phyloP scores from a whole-genome alignment of 2,888 invertebrate species.

The Agriopis marginaria region DNA sequence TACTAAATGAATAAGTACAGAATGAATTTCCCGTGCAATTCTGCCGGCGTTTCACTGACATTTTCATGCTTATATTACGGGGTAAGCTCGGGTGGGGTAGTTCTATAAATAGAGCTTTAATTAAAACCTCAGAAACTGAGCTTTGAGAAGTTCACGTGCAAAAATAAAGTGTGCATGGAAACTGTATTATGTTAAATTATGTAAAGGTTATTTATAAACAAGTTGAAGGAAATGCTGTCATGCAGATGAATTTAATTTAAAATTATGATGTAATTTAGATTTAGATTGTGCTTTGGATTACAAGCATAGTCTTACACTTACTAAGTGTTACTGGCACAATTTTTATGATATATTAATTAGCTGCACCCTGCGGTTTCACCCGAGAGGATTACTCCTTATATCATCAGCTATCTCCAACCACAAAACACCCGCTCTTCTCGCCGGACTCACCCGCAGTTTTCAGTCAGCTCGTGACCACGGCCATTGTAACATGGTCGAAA shows the following conservation, averaged over 20 bases:
- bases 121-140: constrained; percentile 26
- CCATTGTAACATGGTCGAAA: no score
- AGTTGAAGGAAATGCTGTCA: neutral
- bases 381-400: no score
- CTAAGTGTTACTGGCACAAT: no score
- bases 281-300: no score
- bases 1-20: constrained; percentile 8
- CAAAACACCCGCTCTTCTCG: no score
- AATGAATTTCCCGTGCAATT: constrained; percentile 42
- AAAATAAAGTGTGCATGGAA: constrained; percentile 12
- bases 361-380: no score
- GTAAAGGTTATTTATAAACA: constrained; percentile 9
- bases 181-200: constrained; percentile 5
- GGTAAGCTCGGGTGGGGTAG: constrained; percentile 19
- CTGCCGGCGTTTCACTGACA: constrained; percentile 32
- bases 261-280: neutral
- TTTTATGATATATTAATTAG: no score
- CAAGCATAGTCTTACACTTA: no score
- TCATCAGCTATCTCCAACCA: no score
- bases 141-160: constrained; percentile 16
- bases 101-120: constrained; percentile 35
- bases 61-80: constrained; percentile 26
- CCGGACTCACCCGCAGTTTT: no score
- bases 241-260: neutral
- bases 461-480: no score